Evolutionary conservation across 64 coral and sea anemone species (phyloP).

Genomic region (Actinia equina): DNA sequence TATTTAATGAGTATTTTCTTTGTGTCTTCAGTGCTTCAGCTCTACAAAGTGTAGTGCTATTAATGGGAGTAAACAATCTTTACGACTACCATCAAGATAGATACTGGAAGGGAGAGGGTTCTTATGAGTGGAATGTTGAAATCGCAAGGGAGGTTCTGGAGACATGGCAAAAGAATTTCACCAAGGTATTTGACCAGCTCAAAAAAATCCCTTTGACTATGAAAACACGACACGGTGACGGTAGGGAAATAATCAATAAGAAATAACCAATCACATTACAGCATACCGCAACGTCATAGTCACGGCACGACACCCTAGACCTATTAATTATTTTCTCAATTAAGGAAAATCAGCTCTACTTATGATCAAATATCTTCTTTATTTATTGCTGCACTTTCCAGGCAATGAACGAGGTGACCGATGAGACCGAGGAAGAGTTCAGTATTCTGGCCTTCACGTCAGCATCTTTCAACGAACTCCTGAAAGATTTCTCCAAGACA

Average conservation of each 20-base stretch:
- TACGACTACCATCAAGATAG: slow-evolving; percentile 10
- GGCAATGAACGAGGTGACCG: slow-evolving; percentile 61
- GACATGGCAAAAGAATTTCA: slow-evolving; percentile 85
- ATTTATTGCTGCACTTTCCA: neutral
- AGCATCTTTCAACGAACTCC: slow-evolving; percentile 91
- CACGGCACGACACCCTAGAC: no score
- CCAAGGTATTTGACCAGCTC: slow-evolving; percentile 40
- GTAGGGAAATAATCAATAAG: no score
- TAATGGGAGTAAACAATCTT: slow-evolving; percentile 70
- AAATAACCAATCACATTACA: neutral
- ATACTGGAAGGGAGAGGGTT: slow-evolving; percentile 22
- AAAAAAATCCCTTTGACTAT: neutral
- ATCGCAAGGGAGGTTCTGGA: slow-evolving; percentile 59
- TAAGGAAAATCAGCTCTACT: no score
- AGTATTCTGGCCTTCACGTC: slow-evolving; percentile 82
- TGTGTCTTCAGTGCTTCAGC: slow-evolving; percentile 64
- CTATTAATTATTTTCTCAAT: no score
- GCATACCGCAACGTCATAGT: no score
- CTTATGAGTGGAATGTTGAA: slow-evolving; percentile 65
- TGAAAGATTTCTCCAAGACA: slow-evolving; percentile 83
- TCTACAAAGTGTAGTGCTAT: slow-evolving; percentile 59
- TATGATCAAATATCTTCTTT: neutral
- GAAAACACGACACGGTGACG: no score
- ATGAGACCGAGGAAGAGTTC: slow-evolving; percentile 54
- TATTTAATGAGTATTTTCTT: neutral